Conservation (phyloP, 2,797 vertebrate species). For the Mus caroli region DNA sequence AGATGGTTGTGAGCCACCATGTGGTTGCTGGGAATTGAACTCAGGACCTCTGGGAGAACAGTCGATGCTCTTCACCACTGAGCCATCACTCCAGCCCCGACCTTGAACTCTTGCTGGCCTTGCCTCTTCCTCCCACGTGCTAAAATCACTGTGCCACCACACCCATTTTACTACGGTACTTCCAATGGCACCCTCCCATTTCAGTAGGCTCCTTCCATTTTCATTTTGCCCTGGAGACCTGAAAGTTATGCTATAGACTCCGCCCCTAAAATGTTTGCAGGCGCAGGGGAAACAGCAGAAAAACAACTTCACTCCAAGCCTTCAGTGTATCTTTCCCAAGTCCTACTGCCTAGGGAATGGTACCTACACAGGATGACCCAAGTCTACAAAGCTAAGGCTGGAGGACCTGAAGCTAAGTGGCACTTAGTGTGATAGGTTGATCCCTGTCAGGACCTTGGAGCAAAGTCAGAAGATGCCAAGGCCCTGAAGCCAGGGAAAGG, state of each 20-base stretch:
- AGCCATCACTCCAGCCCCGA: no score
- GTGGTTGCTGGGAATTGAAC: no score
- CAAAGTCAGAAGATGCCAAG: conserved; percentile 33
- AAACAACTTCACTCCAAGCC: not conserved
- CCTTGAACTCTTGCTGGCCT: not conserved
- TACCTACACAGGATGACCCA: not conserved
- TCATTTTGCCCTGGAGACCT: not conserved
- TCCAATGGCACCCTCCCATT: not conserved
- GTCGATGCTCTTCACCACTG: no score
- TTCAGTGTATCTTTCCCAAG: not conserved
- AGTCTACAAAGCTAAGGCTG: not conserved
- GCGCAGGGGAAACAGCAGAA: not conserved
- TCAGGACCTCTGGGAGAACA: no score
- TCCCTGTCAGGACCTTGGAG: not conserved
- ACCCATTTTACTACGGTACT: not conserved
- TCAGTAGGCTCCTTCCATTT: not conserved
- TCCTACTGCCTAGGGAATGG: not conserved
- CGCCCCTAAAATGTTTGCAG: not conserved
- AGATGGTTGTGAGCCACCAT: no score
- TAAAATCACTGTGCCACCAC: not conserved
- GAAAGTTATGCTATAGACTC: not conserved
- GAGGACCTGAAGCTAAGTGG: not conserved
- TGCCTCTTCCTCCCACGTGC: not conserved
- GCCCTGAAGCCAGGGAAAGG: not conserved
- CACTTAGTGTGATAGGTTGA: not conserved